Evolutionary conservation across 1,140 invertebrate species (phyloP), one percentile per base, ranked within the genome.

Genomic region (Meloidogyne chitwoodi): DNA sequence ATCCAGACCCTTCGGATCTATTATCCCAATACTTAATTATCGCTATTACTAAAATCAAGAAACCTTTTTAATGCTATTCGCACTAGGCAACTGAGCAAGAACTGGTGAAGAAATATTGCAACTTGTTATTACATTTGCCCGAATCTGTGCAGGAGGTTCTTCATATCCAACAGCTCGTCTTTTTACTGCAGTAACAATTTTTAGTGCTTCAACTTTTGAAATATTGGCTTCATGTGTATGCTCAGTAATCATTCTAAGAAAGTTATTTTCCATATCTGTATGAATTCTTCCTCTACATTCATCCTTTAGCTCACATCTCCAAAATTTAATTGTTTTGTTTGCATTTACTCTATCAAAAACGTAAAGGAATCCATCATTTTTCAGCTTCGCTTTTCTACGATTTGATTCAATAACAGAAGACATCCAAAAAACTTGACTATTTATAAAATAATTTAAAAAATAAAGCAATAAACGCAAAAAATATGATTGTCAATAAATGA

Each of bases 311-410:
- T 69, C 68, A 6, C 68, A 69, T 10, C 68, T 34, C 34, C 68
- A 69, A 44, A 69, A 69, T 69, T 69, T 69, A 34, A 34, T 67
- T 31, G 65, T 67, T 67, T 41, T 41, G 16, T n/a, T 67, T 34
- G 65, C 65, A 41, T 67, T 41, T 41, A 67, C 38, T 67, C 65
- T 31, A 10, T 67, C 65, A 41, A 34, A 67, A 41, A 34, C 38
- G 22, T 67, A 67, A 8, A 67, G n/a, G 19, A 34, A 34, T 31
- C 65, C 65, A 67, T 67, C 38, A 22, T 67, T 31, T 22, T 34
- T 41, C 6, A 67, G 10, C 22, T 67, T 67, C 16, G 4, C 29
- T 41, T 24, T 67, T 67, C 38, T n/a, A 19, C 65, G 29, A 34
- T 34, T 67, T 31, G 65, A 67, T 67, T 56, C 48, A 6, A 56